Evolutionary conservation across 1,140 invertebrate species (phyloP).

Genomic region (Hyles vespertilio): DNA sequence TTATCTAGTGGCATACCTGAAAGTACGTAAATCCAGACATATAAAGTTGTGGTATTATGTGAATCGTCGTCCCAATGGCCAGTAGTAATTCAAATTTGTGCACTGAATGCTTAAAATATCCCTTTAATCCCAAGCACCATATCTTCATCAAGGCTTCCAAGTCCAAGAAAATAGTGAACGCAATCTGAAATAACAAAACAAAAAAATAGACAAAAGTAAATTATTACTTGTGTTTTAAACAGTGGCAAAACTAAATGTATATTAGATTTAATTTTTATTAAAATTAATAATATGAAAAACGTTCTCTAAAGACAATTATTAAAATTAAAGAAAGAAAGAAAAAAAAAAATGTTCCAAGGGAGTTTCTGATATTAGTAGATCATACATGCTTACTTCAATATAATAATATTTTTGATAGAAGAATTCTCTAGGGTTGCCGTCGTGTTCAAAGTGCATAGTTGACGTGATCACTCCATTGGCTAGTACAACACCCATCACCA

Average conservation of each 20-base stretch:
- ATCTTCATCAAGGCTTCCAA: conserved; percentile 98
- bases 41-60: conserved; percentile 94
- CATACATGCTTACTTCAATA: conserved; percentile 83
- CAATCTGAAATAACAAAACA: conserved; percentile 77
- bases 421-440: conserved; percentile 85
- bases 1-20: conserved; percentile 77
- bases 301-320: too few relatives aligned
- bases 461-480: conserved; percentile 97
- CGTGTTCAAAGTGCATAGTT: conserved; percentile 97
- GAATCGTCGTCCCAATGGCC: conserved; percentile 95
- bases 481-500: conserved; percentile 96
- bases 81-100: conserved; percentile 98
- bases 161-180: conserved; percentile 96
- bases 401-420: conserved; percentile 97
- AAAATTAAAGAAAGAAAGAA: too few relatives aligned
- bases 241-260: too few relatives aligned
- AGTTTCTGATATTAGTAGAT: neutral
- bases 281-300: too few relatives aligned
- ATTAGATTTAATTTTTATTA: too few relatives aligned
- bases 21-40: conserved; percentile 97
- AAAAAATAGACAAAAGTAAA: conserved; percentile 5
- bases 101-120: conserved; percentile 96
- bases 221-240: too few relatives aligned
- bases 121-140: conserved; percentile 95
- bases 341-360: too few relatives aligned